Evolutionary conservation across 2,113 vertebrate species (phyloP), one percentile per base, ranked within the genome.

Genomic region (Philantomba maxwellii): DNA sequence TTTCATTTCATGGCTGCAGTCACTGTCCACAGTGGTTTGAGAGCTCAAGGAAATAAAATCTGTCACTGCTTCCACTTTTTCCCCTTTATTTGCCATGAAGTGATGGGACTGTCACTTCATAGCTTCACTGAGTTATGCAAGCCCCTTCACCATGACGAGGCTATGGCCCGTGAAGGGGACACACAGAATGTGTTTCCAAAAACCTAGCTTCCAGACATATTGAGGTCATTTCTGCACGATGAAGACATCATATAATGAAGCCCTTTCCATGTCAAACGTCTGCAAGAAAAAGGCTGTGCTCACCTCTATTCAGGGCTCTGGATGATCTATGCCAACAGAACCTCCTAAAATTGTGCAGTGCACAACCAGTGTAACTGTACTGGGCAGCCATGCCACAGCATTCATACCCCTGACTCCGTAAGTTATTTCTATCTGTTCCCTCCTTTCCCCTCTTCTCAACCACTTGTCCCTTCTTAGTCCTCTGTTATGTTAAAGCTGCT

Each of bases 401-500:
- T 58, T 73, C 43, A n/a, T 8, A 78, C 7, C 1, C 5, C 16
- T 86, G 43, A 26, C 12, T 89, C 39, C n/a, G 0, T 3, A 84
- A 66, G 39, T 70, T 89, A 60, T 86, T 91, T 39, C 62, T 19
- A 7, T 58, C n/a, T 30, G 23, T 53, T 91, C 57, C 19, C 21
- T 82, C 14, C 21, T 77, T 21, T 25, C 33, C 5, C 21, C 11
- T 45, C n/a, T 25, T 89, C 78, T 86, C 49, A 66, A 49, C 3
- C 6, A 6, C 39, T 60, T 30, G 5, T 78, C 21, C 28, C 21
- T 84, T 82, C 58, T 39, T 6, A 87, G 26, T 19, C 16, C n/a
- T 84, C 92, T n/a, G 30, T 45, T 86, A 30, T 33, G 57, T 92
- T 91, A 89, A 57, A 89, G 89, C 57, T 91, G 53, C 9, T 86